Percentiles rank a stretch among this genome's conserved stretches.
Evolutionary conservation across 2,888 invertebrate species (phyloP).

Genomic region (Vanessa cardui): DNA sequence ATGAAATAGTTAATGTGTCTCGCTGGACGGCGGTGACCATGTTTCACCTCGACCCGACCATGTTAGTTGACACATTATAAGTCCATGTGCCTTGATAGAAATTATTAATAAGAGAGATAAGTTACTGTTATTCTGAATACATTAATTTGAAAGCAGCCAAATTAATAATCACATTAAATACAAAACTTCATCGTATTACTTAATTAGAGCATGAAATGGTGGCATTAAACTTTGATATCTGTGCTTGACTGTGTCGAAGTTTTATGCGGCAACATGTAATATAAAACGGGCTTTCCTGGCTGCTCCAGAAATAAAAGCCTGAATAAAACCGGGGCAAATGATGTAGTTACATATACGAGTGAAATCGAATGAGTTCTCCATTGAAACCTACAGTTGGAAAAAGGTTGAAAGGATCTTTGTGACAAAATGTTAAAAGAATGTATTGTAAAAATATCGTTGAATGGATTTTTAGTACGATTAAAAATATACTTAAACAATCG

Average conservation of each 20-base stretch:
- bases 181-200: slow-evolving; percentile 27
- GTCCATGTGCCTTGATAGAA: too few species aligned
- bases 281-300: slow-evolving; percentile 32
- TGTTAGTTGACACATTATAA: too few species aligned
- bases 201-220: slow-evolving; percentile 31
- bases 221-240: slow-evolving; percentile 25
- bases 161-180: too few species aligned
- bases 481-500: not conserved
- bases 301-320: slow-evolving; percentile 38
- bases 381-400: slow-evolving; percentile 37
- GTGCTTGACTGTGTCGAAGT: slow-evolving; percentile 27
- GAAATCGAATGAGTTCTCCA: slow-evolving; percentile 42
- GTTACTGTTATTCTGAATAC: too few species aligned
- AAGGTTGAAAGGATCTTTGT: slow-evolving; percentile 41
- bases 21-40: too few species aligned
- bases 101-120: too few species aligned
- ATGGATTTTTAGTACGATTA: slow-evolving; percentile 18
- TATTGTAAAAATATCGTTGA: slow-evolving; percentile 28
- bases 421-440: slow-evolving; percentile 38
- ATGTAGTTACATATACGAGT: slow-evolving; percentile 40
- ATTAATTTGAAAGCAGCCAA: too few species aligned
- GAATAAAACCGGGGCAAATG: slow-evolving; percentile 41
- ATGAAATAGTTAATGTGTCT: too few species aligned
- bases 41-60: too few species aligned
- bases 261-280: slow-evolving; percentile 33